Conservation (phyloP, 2,888 invertebrate species). For the Nineta flava region DNA sequence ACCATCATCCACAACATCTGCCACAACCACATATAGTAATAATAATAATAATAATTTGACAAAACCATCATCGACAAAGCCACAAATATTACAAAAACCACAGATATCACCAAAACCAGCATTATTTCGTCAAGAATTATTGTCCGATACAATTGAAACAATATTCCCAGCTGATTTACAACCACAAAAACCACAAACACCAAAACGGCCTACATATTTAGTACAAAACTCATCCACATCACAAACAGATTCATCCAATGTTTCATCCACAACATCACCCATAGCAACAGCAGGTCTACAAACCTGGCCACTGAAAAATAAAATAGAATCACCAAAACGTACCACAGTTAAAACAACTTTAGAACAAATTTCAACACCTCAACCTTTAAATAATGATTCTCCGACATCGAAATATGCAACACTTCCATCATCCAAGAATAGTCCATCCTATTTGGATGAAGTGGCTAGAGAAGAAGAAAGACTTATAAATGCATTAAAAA, state of each 20-base stretch:
- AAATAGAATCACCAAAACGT: conserved; percentile 18
- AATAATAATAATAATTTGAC: conserved; percentile 9
- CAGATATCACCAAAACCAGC: conserved; percentile 31
- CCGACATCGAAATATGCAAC: conserved; percentile 15
- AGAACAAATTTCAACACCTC: conserved; percentile 7
- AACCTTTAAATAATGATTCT: conserved; percentile 11
- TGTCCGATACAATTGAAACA: conserved; percentile 45
- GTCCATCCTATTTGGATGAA: conserved; percentile 33
- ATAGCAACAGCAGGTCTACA: conserved; percentile 26
- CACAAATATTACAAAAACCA: conserved; percentile 31
- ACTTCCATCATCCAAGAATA: conserved; percentile 12
- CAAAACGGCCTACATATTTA: conserved; percentile 33
- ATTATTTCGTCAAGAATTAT: conserved; percentile 18
- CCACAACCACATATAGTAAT: conserved; percentile 12
- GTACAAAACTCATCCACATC: conserved; percentile 1
- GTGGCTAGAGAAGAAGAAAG: conserved; percentile 71
- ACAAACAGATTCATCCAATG: conserved; percentile 5
- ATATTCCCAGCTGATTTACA: conserved; percentile 44
- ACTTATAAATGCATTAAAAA: conserved; percentile 60
- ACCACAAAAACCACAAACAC: conserved; percentile 29
- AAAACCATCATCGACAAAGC: conserved; percentile 27
- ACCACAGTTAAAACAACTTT: conserved; percentile 3
- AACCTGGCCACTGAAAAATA: conserved; percentile 46
- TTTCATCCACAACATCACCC: not conserved
- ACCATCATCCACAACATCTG: conserved; percentile 9